Percentiles rank a stretch among this genome's conserved stretches.
These are phyloP conservation scores for Ylistrum balloti DNA, from an alignment of 1,140 invertebrate genomes.

Conservation along the genomic window DNA sequence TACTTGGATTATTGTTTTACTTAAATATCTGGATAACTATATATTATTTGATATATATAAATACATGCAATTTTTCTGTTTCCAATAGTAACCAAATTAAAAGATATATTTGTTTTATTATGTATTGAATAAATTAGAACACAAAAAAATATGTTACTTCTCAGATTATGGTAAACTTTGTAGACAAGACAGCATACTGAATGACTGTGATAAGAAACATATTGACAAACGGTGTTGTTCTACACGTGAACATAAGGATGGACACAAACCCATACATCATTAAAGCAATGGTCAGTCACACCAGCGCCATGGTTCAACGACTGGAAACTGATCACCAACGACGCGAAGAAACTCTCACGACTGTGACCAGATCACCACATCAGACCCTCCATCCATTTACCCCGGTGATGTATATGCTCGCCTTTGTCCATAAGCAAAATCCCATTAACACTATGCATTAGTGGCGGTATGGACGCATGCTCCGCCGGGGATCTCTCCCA, in stretches of 20 bases:
- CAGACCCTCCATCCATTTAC: not conserved
- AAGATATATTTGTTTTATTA: no score
- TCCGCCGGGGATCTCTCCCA: not conserved
- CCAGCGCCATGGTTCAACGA: not conserved
- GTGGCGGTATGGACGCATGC: not conserved
- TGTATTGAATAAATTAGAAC: no score
- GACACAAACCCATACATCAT: not conserved
- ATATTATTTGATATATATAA: no score
- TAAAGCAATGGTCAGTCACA: not conserved
- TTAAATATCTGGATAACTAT: no score
- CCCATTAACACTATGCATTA: slow-evolving; percentile 12
- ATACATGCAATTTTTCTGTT: no score
- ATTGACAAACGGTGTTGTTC: not conserved
- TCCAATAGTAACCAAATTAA: no score
- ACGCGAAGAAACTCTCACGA: not conserved
- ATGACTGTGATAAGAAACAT: not conserved
- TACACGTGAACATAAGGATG: not conserved
- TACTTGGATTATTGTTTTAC: no score
- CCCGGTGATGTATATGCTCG: not conserved
- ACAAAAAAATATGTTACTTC: no score
- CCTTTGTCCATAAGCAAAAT: slow-evolving; percentile 22
- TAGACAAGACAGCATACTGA: not conserved
- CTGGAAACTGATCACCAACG: not conserved
- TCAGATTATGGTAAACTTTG: no score
- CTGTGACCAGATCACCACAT: slow-evolving; percentile 3